Conservation (phyloP, 2,888 invertebrate species). For the Tetragonisca angustula region DNA sequence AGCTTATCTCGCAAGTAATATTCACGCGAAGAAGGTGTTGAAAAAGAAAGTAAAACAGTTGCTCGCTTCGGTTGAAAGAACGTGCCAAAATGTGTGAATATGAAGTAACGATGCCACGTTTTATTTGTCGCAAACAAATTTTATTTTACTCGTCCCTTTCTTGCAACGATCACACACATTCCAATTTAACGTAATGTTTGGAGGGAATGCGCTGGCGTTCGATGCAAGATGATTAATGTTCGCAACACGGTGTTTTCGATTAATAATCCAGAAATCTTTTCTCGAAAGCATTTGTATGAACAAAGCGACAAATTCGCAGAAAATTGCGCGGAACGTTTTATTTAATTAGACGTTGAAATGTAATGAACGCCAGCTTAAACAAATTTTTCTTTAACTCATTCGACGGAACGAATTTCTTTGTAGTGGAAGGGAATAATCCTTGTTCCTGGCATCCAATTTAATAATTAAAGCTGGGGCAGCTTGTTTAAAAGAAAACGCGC, state of each 20-base stretch:
- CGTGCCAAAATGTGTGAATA: constrained; percentile 62
- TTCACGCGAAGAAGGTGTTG: neutral
- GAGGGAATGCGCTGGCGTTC: neutral
- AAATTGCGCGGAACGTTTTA: neutral
- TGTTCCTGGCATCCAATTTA: neutral
- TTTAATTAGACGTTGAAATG: constrained; percentile 16
- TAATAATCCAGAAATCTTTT: constrained; percentile 26
- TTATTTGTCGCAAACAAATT: neutral
- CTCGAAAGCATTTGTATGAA: constrained; percentile 31
- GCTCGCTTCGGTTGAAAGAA: constrained; percentile 45
- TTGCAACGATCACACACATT: too few species aligned
- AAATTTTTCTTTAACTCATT: constrained; percentile 27
- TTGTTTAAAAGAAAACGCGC: neutral
- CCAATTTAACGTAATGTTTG: neutral
- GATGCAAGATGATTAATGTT: constrained; percentile 5
- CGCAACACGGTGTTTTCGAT: constrained; percentile 16
- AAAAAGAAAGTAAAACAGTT: constrained; percentile 32
- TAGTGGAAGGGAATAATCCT: neutral
- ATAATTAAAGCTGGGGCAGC: neutral
- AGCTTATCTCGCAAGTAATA: neutral
- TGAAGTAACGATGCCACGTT: neutral
- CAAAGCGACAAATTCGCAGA: constrained; percentile 9
- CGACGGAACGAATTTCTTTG: constrained; percentile 3
- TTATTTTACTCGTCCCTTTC: neutral
- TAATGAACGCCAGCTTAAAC: constrained; percentile 17